Percentiles rank a stretch among this genome's conserved stretches.
phyloP scores from a whole-genome alignment of 2,797 vertebrate genomes.

The Falco naumanni region DNA sequence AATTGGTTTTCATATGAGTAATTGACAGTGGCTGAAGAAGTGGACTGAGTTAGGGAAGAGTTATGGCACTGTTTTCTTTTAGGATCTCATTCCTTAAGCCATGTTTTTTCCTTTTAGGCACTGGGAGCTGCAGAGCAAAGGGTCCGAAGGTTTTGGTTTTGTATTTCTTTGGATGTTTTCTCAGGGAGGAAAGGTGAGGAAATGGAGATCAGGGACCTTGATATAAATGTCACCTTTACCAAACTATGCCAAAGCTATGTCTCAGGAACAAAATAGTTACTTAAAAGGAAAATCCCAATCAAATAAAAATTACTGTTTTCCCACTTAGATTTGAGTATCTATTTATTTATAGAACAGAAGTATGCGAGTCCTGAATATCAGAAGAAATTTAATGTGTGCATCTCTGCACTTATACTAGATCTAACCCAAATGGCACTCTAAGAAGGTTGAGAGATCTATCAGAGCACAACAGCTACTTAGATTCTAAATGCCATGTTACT shows the following conservation, averaged over 20 bases:
- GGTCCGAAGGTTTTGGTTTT: background rate
- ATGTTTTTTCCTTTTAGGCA: background rate
- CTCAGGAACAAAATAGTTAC: background rate
- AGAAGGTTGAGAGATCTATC: background rate
- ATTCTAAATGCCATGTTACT: background rate
- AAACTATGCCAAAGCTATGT: background rate
- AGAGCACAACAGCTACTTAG: background rate
- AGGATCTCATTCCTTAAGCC: background rate
- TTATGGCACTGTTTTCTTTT: slow-evolving; percentile 12
- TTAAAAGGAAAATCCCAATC: background rate
- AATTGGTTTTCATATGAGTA: slow-evolving; percentile 40
- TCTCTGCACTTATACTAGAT: background rate
- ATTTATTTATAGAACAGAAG: background rate
- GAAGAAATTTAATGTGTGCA: background rate
- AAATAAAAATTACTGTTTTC: background rate
- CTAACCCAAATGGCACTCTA: background rate
- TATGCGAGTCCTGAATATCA: background rate
- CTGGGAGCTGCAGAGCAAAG: background rate
- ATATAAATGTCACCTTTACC: background rate
- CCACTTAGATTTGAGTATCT: background rate
- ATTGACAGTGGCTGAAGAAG: slow-evolving; percentile 36
- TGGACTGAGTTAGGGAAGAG: slow-evolving; percentile 42
- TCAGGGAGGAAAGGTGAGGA: background rate
- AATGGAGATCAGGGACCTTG: background rate
- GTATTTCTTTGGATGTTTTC: background rate